Percentiles rank a stretch among this genome's conserved stretches.
Conservation (phyloP, 2,888 invertebrate genomes). For the Serripes groenlandicus region DNA sequence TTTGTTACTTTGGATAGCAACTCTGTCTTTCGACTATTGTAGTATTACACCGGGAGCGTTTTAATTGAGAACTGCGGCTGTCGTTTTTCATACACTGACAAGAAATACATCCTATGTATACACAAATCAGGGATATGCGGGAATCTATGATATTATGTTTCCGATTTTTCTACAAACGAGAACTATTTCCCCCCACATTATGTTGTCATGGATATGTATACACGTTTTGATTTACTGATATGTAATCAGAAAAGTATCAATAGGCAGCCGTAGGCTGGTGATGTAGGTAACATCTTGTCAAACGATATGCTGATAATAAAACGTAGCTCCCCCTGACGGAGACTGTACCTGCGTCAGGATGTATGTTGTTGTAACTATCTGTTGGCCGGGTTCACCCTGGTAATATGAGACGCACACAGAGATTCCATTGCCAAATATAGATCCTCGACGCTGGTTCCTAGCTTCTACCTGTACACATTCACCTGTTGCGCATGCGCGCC, state of each 20-base stretch:
- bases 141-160: no score
- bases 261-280: conserved; percentile 47
- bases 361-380: conserved; percentile 57
- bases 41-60: conserved; percentile 12
- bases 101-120: no score
- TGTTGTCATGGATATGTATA: conserved; percentile 21
- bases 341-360: conserved; percentile 25
- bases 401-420: conserved; percentile 62
- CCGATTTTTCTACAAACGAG: no score
- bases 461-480: conserved; percentile 27
- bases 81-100: no score
- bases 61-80: conserved; percentile 8
- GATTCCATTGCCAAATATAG: conserved; percentile 77
- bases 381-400: conserved; percentile 75
- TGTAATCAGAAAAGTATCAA: conserved; percentile 23
- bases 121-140: no score
- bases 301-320: conserved; percentile 37
- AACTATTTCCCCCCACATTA: not conserved
- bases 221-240: conserved; percentile 19
- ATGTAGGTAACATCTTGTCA: conserved; percentile 49
- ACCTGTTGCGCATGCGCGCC: conserved; percentile 16
- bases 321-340: conserved; percentile 31
- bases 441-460: conserved; percentile 60
- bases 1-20: conserved; percentile 19
- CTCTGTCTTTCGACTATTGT: conserved; percentile 21